Evolutionary conservation across 2,888 invertebrate genomes (phyloP).

Genomic region (Bombylius discolor): DNA sequence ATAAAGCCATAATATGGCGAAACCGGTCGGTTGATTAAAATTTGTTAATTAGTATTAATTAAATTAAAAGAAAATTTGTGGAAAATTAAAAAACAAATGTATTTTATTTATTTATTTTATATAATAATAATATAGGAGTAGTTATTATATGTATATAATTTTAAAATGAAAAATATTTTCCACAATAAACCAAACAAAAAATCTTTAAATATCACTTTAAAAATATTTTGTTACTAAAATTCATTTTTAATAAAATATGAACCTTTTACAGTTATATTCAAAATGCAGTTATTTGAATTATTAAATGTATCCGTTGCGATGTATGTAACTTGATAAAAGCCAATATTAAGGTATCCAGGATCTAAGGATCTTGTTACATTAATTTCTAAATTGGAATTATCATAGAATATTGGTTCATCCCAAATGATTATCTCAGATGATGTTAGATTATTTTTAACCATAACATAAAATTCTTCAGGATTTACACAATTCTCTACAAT

Average conservation of each 20-base stretch:
- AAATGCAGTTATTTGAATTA: constrained; percentile 44
- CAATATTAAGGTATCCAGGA: constrained; percentile 41
- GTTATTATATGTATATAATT: too few relatives aligned
- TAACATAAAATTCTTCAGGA: constrained; percentile 42
- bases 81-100: too few relatives aligned
- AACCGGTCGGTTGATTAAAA: too few relatives aligned
- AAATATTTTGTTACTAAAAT: neutral
- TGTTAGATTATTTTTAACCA: too few relatives aligned
- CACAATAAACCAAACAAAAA: too few relatives aligned
- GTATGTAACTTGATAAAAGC: constrained; percentile 44
- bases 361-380: constrained; percentile 29
- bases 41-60: too few relatives aligned
- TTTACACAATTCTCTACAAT: constrained; percentile 45
- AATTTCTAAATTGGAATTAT: constrained; percentile 29
- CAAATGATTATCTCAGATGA: constrained; percentile 29
- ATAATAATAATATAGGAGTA: too few relatives aligned
- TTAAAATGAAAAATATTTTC: too few relatives aligned
- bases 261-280: constrained; percentile 49
- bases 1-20: too few relatives aligned
- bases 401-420: constrained; percentile 36
- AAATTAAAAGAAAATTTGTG: too few relatives aligned
- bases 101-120: too few relatives aligned
- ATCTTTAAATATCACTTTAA: too few relatives aligned
- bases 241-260: neutral
- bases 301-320: constrained; percentile 44